These are phyloP conservation scores for Drosophila lacicola DNA, from an alignment of 2,888 invertebrate genomes.

Conservation along the genomic window DNA sequence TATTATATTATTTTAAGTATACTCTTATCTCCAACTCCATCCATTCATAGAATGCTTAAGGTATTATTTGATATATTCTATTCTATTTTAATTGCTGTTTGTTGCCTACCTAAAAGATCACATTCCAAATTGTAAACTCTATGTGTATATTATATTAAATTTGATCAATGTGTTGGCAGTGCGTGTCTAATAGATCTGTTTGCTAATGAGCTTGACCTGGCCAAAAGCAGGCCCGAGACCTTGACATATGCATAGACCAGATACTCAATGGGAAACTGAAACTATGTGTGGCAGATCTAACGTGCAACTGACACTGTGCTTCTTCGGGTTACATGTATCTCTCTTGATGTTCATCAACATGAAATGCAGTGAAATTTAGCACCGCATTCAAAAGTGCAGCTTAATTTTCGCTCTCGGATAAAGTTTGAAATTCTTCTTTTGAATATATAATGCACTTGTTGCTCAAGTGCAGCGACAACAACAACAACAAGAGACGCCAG, in stretches of 20 bases:
- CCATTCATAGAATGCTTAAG: too few relatives aligned
- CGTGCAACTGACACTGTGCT: not conserved
- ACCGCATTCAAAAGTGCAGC: conserved; percentile 30
- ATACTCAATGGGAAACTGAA: too few relatives aligned
- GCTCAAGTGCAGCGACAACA: conserved; percentile 60
- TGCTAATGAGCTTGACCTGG: conserved; percentile 14
- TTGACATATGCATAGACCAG: not conserved
- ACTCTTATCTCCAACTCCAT: too few relatives aligned
- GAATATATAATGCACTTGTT: conserved; percentile 71
- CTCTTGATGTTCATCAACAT: conserved; percentile 12
- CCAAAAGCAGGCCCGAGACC: not conserved
- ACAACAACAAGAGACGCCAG: conserved; percentile 38
- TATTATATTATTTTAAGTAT: too few relatives aligned
- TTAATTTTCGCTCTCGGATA: not conserved
- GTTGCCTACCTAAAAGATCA: conserved; percentile 1
- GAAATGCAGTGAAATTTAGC: conserved; percentile 53
- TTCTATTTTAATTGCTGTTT: not conserved
- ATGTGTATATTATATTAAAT: not conserved
- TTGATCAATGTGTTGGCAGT: not conserved
- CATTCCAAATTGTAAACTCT: not conserved
- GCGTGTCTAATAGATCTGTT: conserved; percentile 15
- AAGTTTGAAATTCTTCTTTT: conserved; percentile 28
- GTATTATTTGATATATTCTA: not conserved
- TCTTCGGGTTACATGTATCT: not conserved
- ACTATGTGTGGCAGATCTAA: not conserved